A percentile compares a stretch with the other conserved stretches of the same genome.
phyloP scores from a whole-genome alignment of 2,888 invertebrate species.

The Neuroscelio doddi region DNA sequence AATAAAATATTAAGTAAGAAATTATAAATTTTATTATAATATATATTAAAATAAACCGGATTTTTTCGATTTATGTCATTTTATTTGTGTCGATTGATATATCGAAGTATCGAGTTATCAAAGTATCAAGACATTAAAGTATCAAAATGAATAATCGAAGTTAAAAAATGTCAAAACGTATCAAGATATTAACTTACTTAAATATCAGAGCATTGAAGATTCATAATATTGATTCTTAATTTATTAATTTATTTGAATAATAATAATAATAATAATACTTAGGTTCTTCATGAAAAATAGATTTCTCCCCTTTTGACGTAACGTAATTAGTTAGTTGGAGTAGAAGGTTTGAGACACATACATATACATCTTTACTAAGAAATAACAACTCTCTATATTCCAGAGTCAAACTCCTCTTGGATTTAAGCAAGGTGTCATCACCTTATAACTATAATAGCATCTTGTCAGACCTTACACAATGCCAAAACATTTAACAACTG shows the following conservation, averaged over 20 bases:
- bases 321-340: background rate
- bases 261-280: background rate
- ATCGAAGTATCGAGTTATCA: too few species aligned
- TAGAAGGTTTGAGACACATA: background rate
- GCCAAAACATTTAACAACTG: slow-evolving; percentile 5
- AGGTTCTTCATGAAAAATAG: background rate
- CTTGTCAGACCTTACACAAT: background rate
- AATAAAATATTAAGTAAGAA: too few species aligned
- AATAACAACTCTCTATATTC: background rate
- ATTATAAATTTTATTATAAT: too few species aligned
- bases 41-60: too few species aligned
- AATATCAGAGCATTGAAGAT: background rate
- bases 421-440: background rate
- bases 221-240: too few species aligned
- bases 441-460: background rate
- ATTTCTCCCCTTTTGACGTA: background rate
- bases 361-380: background rate
- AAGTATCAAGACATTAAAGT: too few species aligned
- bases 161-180: background rate
- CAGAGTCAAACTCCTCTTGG: background rate
- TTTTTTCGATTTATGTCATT: too few species aligned
- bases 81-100: too few species aligned
- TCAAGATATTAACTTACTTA: background rate
- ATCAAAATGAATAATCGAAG: too few species aligned
- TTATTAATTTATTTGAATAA: too few species aligned